Conservation (phyloP, 1,140 invertebrate species). For the Aphelenchoides besseyi region DNA sequence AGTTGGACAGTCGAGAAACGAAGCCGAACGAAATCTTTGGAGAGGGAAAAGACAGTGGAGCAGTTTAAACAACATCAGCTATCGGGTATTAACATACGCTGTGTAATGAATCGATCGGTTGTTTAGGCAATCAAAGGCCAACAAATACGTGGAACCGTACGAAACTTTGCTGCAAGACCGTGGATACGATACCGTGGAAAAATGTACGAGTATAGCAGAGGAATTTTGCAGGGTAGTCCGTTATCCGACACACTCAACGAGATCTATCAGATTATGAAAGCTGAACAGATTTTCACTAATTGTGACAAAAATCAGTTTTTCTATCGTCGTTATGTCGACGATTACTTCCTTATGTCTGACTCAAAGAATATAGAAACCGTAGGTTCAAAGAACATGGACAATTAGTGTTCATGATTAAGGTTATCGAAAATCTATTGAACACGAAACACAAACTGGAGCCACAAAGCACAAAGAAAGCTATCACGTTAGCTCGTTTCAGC, state of each 20-base stretch:
- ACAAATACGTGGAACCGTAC: neutral
- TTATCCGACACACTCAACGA: neutral
- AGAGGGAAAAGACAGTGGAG: neutral
- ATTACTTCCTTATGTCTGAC: constrained; percentile 4
- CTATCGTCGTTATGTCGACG: constrained; percentile 3
- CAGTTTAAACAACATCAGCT: neutral
- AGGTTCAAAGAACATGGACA: no score
- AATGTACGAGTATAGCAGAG: neutral
- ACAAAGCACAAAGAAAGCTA: neutral
- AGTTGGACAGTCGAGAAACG: neutral
- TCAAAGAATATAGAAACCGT: neutral
- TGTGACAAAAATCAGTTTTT: neutral
- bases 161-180: neutral
- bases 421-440: neutral
- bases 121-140: neutral
- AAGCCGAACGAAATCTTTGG: neutral
- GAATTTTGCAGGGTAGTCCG: neutral
- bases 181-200: neutral
- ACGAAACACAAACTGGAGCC: neutral
- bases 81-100: no score
- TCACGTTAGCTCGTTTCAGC: neutral
- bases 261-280: neutral
- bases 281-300: neutral
- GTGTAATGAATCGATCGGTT: no score
- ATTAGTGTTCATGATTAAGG: no score